Evolutionary conservation across 2,113 vertebrate genomes (phyloP).

Genomic region (Mystacornis crossleyi): DNA sequence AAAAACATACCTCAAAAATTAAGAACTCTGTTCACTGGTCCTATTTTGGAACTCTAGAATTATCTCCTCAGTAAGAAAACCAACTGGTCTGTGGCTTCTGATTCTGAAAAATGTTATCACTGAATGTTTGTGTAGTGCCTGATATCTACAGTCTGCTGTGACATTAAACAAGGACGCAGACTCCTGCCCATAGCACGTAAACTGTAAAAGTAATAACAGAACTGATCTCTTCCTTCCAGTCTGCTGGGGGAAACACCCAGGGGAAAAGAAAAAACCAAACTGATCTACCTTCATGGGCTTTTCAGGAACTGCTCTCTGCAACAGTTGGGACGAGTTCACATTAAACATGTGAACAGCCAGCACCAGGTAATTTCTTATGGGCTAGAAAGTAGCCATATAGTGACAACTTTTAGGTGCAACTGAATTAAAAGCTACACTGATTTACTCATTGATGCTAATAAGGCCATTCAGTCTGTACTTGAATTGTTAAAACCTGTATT

Average conservation of each 20-base stretch:
- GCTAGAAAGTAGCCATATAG: not conserved
- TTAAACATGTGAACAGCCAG: not conserved
- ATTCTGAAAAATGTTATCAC: not conserved
- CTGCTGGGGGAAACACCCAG: not conserved
- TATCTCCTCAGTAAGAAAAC: not conserved
- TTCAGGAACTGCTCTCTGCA: not conserved
- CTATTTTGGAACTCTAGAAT: not conserved
- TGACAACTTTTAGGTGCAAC: not conserved
- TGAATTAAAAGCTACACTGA: not conserved
- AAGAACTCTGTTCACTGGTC: not conserved
- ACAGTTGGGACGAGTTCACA: not conserved
- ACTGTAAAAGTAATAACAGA: not conserved
- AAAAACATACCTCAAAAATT: not conserved
- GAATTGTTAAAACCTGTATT: not conserved
- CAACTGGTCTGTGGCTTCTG: not conserved
- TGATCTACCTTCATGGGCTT: not conserved
- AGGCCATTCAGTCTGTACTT: not conserved
- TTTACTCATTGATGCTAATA: not conserved
- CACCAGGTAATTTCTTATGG: not conserved
- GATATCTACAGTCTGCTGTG: not conserved
- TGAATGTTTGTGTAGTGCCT: not conserved
- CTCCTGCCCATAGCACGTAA: not conserved
- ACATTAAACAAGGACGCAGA: not conserved
- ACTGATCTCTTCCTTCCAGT: not conserved
- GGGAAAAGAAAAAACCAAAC: not conserved